phyloP scores from a whole-genome alignment of 2,797 vertebrate genomes.

The Cossypha niveicapilla region DNA sequence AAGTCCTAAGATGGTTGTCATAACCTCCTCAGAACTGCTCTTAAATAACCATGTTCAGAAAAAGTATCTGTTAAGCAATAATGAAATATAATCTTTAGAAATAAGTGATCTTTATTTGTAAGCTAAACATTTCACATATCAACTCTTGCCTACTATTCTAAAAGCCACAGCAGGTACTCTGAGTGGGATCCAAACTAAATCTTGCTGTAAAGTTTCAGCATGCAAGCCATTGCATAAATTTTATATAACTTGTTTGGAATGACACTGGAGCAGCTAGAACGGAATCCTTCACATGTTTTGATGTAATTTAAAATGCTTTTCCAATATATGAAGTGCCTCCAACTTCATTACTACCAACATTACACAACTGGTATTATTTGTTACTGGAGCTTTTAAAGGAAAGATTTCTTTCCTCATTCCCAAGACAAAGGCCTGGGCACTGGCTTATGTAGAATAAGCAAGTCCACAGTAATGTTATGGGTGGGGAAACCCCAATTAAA shows the following conservation, averaged over 20 bases:
- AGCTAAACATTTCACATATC: not conserved
- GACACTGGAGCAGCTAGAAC: not conserved
- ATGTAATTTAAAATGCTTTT: not conserved
- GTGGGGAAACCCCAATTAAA: not conserved
- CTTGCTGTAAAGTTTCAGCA: not conserved
- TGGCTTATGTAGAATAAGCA: not conserved
- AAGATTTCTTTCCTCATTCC: not conserved
- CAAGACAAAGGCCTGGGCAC: not conserved
- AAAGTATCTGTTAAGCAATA: not conserved
- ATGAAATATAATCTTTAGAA: not conserved
- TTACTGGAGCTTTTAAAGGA: rapidly evolving
- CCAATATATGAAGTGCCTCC: not conserved
- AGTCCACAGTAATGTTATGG: not conserved
- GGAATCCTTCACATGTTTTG: not conserved
- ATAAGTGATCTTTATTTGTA: not conserved
- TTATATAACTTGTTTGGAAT: not conserved
- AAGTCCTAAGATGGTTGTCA: not conserved
- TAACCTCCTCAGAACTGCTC: not conserved
- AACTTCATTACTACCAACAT: not conserved
- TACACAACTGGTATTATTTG: not conserved
- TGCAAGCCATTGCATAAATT: not conserved
- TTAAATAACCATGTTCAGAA: not conserved
- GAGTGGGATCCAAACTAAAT: not conserved
- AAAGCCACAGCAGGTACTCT: not conserved
- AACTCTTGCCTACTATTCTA: not conserved